Percentiles rank a stretch among this genome's conserved stretches.
phyloP scores from a whole-genome alignment of 2,888 invertebrate genomes.

The Pimpla rufipes region DNA sequence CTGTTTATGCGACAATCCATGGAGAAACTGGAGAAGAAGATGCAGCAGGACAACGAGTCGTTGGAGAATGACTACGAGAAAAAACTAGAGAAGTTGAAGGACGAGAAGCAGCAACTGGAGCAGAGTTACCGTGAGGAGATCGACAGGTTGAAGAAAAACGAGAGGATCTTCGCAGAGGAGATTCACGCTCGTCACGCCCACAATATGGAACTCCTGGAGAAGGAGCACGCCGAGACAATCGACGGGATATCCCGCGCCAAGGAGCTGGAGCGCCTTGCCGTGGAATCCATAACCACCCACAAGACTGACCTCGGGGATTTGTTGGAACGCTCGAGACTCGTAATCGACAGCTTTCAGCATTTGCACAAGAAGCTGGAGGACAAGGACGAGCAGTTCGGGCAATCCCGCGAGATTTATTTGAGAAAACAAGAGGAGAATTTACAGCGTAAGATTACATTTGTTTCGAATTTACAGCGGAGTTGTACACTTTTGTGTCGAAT shows the following conservation, averaged over 20 bases:
- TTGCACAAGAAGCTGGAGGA: slow-evolving; percentile 76
- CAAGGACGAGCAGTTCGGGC: slow-evolving; percentile 72
- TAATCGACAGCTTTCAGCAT: slow-evolving; percentile 76
- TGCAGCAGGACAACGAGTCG: slow-evolving; percentile 76
- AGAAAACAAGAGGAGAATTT: slow-evolving; percentile 78
- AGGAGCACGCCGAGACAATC: slow-evolving; percentile 79
- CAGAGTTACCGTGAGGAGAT: slow-evolving; percentile 76
- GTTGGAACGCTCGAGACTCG: slow-evolving; percentile 76
- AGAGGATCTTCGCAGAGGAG: slow-evolving; percentile 72
- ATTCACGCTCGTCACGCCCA: slow-evolving; percentile 77
- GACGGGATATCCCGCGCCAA: slow-evolving; percentile 80
- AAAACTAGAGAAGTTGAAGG: slow-evolving; percentile 78
- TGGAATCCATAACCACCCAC: slow-evolving; percentile 76
- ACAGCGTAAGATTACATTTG: slow-evolving; percentile 73
- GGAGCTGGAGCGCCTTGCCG: slow-evolving; percentile 77
- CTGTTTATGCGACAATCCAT: slow-evolving; percentile 76
- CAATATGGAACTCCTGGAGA: slow-evolving; percentile 78
- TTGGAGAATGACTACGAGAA: slow-evolving; percentile 77
- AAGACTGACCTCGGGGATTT: slow-evolving; percentile 78
- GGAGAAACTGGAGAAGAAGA: slow-evolving; percentile 77
- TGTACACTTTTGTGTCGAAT: too few species aligned
- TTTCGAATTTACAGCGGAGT: too few species aligned
- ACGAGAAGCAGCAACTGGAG: slow-evolving; percentile 76
- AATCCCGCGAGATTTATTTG: slow-evolving; percentile 74
- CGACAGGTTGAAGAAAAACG: slow-evolving; percentile 73